A percentile compares a stretch with the other conserved stretches of the same genome.
Evolutionary conservation across 2,113 vertebrate genomes (phyloP).

Genomic region (Corythornis madagascariensis): DNA sequence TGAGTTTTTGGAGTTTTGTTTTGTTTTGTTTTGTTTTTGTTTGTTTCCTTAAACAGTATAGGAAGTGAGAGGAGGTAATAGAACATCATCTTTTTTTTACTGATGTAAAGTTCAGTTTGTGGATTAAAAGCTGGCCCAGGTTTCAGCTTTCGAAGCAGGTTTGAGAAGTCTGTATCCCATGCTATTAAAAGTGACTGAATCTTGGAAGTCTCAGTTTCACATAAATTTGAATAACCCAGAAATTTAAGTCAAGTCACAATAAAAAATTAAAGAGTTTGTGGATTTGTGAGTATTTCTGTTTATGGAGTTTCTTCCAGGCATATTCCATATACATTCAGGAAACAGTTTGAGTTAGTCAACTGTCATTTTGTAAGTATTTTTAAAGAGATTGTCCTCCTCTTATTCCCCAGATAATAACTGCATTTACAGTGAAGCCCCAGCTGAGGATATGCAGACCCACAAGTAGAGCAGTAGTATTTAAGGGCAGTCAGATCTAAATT

Average conservation of each 20-base stretch:
- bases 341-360: neutral
- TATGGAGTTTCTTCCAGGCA: neutral
- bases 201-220: conserved; percentile 48
- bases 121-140: conserved; percentile 30
- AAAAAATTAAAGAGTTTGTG: conserved; percentile 4
- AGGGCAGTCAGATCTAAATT: neutral
- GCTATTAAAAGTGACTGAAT: conserved; percentile 63
- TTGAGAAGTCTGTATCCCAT: conserved; percentile 49
- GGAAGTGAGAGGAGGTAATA: neutral
- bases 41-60: too few relatives aligned
- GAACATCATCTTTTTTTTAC: neutral
- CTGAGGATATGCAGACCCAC: neutral
- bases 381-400: neutral
- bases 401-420: neutral
- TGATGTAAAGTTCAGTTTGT: neutral
- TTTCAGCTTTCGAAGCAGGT: conserved; percentile 49
- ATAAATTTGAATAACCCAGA: conserved; percentile 53
- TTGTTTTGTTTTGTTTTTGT: neutral
- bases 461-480: neutral
- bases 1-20: too few relatives aligned
- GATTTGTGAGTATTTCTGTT: neutral
- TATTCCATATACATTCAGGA: neutral
- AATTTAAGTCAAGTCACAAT: neutral
- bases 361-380: neutral
- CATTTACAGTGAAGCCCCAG: neutral